Percentiles rank a stretch among this genome's conserved stretches.
Evolutionary conservation across 2,113 vertebrate species (phyloP).

Genomic region (Psittacara wagleri): DNA sequence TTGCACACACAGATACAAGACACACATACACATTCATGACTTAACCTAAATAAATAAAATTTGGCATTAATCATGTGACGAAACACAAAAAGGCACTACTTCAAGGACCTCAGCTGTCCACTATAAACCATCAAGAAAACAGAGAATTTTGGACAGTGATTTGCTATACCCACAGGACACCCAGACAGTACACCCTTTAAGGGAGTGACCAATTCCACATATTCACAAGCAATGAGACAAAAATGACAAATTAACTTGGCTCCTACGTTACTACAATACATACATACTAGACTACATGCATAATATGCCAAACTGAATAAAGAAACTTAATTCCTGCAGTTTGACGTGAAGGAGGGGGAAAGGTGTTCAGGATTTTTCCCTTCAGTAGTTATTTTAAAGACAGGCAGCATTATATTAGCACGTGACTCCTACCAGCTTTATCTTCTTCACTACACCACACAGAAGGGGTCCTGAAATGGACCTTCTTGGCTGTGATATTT

Average conservation of each 20-base stretch:
- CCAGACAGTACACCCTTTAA: background rate
- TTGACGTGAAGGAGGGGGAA: background rate
- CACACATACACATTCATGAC: background rate
- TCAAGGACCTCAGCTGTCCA: background rate
- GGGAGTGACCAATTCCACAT: background rate
- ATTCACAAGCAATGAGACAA: background rate
- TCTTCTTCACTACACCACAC: background rate
- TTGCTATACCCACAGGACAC: background rate
- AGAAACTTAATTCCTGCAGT: background rate
- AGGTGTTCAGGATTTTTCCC: background rate
- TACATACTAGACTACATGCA: background rate
- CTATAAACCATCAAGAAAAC: background rate
- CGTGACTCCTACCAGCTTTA: background rate
- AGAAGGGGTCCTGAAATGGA: background rate
- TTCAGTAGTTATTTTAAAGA: background rate
- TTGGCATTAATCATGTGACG: background rate
- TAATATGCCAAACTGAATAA: background rate
- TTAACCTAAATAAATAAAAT: background rate
- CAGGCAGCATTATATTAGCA: background rate
- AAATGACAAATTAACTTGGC: background rate
- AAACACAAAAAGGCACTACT: background rate
- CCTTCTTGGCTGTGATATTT: background rate
- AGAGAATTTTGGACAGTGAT: background rate
- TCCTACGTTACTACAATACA: background rate
- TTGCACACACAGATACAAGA: background rate